A percentile compares a stretch with the other conserved stretches of the same genome.
These are phyloP conservation scores for Ernsta delagoae DNA, from an alignment of 2,888 invertebrate genomes.

Conservation along the genomic window DNA sequence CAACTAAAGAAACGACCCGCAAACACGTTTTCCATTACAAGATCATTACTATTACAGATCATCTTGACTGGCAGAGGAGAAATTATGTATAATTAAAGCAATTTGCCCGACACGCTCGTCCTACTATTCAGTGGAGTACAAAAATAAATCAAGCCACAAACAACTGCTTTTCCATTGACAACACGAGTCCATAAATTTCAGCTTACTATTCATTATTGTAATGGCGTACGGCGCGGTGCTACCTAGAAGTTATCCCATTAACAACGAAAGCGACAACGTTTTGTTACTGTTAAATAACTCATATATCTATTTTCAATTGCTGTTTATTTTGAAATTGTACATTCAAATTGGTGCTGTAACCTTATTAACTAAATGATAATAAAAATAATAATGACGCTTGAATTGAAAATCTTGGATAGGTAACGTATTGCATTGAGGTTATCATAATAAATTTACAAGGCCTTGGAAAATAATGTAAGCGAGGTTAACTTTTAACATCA, in stretches of 20 bases:
- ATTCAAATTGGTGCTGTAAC: too few species aligned
- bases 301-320: neutral
- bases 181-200: slow-evolving; percentile 12
- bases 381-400: too few species aligned
- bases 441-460: too few species aligned
- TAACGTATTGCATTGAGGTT: too few species aligned
- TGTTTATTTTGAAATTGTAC: neutral
- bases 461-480: too few species aligned
- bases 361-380: too few species aligned
- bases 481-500: too few species aligned
- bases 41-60: slow-evolving; percentile 13
- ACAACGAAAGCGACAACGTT: neutral
- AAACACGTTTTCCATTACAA: slow-evolving; percentile 35
- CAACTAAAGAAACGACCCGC: slow-evolving; percentile 9
- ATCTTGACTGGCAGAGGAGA: slow-evolving; percentile 17
- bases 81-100: slow-evolving; percentile 34
- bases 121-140: slow-evolving; percentile 26
- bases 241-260: slow-evolving; percentile 3
- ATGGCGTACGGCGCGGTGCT: slow-evolving; percentile 15
- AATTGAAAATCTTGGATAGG: too few species aligned
- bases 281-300: neutral
- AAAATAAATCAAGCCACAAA: slow-evolving; percentile 30
- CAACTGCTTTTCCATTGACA: slow-evolving; percentile 30
- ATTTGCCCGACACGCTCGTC: slow-evolving; percentile 28
- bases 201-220: slow-evolving; percentile 26